Percentiles rank a stretch among this genome's conserved stretches.
phyloP scores from a whole-genome alignment of 2,113 vertebrate genomes.

The Callocephalon fimbriatum region DNA sequence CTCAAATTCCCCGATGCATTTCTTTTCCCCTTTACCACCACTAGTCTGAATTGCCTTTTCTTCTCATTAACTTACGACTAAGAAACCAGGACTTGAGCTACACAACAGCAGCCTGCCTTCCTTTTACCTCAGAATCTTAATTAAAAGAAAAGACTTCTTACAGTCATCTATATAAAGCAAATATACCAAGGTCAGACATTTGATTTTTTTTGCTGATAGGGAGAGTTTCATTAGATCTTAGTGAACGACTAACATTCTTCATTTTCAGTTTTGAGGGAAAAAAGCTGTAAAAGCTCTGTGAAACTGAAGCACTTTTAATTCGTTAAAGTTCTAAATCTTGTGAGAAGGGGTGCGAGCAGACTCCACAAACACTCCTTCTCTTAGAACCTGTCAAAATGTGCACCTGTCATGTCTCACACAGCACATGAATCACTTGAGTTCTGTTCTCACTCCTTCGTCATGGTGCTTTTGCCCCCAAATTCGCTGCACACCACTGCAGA shows the following conservation, averaged over 20 bases:
- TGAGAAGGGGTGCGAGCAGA: not conserved
- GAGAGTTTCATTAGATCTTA: not conserved
- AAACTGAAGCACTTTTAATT: not conserved
- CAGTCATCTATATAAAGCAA: not conserved
- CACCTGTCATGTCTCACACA: not conserved
- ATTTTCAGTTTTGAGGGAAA: not conserved
- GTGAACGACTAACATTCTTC: not conserved
- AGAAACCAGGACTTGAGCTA: not conserved
- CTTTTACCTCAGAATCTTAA: not conserved
- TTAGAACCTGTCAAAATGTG: not conserved
- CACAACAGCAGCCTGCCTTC: not conserved
- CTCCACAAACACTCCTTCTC: not conserved
- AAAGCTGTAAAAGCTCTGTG: not conserved
- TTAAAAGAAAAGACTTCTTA: not conserved
- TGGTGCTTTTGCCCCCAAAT: accelerated
- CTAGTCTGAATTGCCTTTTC: not conserved
- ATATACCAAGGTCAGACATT: not conserved
- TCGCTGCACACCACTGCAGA: not conserved
- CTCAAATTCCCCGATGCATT: not conserved
- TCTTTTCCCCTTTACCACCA: not conserved
- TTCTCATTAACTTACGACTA: not conserved
- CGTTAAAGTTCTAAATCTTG: not conserved
- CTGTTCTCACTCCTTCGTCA: not conserved
- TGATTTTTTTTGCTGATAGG: not conserved
- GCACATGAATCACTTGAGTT: not conserved